Evolutionary conservation across 37 sponge, comb jelly and placozoan species (phyloP), one percentile per base, ranked within the genome.

Genomic region (Lycopodina hypogea): DNA sequence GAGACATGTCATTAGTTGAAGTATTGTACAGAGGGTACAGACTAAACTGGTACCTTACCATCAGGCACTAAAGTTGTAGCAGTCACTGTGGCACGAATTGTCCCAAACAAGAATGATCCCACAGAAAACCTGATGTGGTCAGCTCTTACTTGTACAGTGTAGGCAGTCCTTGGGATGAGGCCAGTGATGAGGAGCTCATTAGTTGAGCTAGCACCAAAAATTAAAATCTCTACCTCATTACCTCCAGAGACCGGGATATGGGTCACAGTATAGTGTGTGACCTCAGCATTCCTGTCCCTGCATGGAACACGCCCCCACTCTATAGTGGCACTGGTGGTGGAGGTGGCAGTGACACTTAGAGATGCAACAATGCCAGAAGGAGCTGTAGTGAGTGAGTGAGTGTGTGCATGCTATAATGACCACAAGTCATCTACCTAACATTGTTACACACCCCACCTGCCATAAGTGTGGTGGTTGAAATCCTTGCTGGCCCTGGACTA

Each of bases 391-490:
- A 17, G 28, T 45, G 48, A 12, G n/a, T n/a, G n/a, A n/a, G 48
- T 45, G 48, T 45, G 48, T 45, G 48, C 9, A 30, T 67, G 36
- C 37, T n/a, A n/a, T n/a, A n/a, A n/a, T n/a, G n/a, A n/a, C n/a
- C n/a, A n/a, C n/a, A n/a, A n/a, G n/a, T n/a, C n/a, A n/a, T n/a
- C n/a, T n/a, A n/a, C n/a, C n/a, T n/a, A n/a, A n/a, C n/a, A n/a
- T n/a, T n/a, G n/a, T n/a, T n/a, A n/a, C n/a, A 24, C 14, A 21
- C 38, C 67, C 55, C 68, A 78, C 79, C 68, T 68, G 68, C 79
- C 48, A 26, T 28, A 3, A 22, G 22, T 23, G 81, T 81, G 21
- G 12, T 71, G 15, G 50, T 62, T 42, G 61, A 8, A 21, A 42
- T 36, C 58, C 33, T 71, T 28, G 23, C 40, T 2, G 34, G 32